Evolutionary conservation across 2,888 invertebrate genomes (phyloP).

Genomic region (Folsomia candida): DNA sequence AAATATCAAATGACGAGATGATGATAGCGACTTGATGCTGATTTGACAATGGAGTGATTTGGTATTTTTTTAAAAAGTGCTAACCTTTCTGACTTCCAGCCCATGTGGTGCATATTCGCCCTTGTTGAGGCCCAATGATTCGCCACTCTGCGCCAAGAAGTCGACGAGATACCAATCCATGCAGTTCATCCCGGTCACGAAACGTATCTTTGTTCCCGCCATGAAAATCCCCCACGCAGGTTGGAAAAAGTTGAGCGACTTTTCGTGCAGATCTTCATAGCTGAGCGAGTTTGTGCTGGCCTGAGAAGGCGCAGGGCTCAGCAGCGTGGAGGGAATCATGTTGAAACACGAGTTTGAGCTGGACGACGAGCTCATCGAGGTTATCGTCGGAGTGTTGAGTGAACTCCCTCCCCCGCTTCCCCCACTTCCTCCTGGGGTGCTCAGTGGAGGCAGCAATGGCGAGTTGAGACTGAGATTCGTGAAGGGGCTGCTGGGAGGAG

Average conservation of each 20-base stretch:
- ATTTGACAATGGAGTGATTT: background rate
- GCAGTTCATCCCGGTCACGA: slow-evolving; percentile 45
- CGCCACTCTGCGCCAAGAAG: slow-evolving; percentile 43
- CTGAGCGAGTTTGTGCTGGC: slow-evolving; percentile 52
- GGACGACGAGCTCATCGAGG: background rate
- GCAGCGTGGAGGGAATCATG: slow-evolving; percentile 50
- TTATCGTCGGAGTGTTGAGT: slow-evolving; percentile 17
- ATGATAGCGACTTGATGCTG: too few species aligned
- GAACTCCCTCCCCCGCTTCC: slow-evolving; percentile 21
- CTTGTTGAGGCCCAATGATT: slow-evolving; percentile 35
- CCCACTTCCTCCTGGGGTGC: slow-evolving; percentile 26
- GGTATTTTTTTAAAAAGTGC: slow-evolving; percentile 1
- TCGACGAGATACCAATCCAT: slow-evolving; percentile 49
- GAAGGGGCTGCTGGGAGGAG: slow-evolving; percentile 47
- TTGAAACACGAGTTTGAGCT: slow-evolving; percentile 40
- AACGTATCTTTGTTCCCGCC: slow-evolving; percentile 51
- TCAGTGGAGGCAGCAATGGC: slow-evolving; percentile 27
- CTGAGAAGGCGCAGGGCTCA: slow-evolving; percentile 53
- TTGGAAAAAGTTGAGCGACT: slow-evolving; percentile 52
- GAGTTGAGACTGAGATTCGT: slow-evolving; percentile 44
- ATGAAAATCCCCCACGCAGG: slow-evolving; percentile 56
- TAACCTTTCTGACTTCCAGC: slow-evolving; percentile 51
- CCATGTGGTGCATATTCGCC: slow-evolving; percentile 53
- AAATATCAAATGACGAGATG: background rate
- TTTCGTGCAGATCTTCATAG: slow-evolving; percentile 51